Base-by-base conservation (phyloP, 2,113 vertebrate species). In the Corythoichthys intestinalis region DNA sequence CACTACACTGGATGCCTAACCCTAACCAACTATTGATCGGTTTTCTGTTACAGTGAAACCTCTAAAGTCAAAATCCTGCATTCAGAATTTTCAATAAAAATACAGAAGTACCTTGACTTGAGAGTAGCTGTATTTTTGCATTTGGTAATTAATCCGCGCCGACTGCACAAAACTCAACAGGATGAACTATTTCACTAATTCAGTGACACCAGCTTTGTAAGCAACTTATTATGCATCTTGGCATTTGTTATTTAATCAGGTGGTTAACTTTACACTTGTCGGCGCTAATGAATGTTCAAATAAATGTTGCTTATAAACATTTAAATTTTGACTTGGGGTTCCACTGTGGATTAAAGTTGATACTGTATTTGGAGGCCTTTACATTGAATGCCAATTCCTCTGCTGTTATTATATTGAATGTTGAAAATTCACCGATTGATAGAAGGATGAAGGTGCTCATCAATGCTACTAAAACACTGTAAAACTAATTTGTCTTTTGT, bases 331-430 rank as follows among this genome's bases (percentile, higher is more conserved):
- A 56, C 35, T 37, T 35, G 34, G 37, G 12, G 34, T 15, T 37
- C 34, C 56, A 58, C 48, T 50, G 48, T 50, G 14, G 13, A 50
- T 15, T 15, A 13, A 7, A n/a, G 0, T 11, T 11, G 28, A 28
- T 28, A 28, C 20, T 12, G 35, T 58, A 2, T n/a, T 44, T 44
- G 39, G 39, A 46, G 34, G 41, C 9, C 37, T 14, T 44, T 58
- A 15, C 12, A 4, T 41, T 69, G 66, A 7, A 39, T 74, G 72
- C 46, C 50, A 68, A 47, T 48, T 57, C 0, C 41, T 57, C 68
- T 52, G 47, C 74, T 78, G 73, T 80, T 83, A 77, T 44, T 44
- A 7, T 39, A 50, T 68, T 62, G n/a, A 49, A 62, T 73, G 59
- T 46, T 67, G 10, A 14, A 50, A 34, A 65, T 8, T 65, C 37